Evolutionary conservation across 2,888 invertebrate species (phyloP).

Genomic region (Trissolcus brochymenae): DNA sequence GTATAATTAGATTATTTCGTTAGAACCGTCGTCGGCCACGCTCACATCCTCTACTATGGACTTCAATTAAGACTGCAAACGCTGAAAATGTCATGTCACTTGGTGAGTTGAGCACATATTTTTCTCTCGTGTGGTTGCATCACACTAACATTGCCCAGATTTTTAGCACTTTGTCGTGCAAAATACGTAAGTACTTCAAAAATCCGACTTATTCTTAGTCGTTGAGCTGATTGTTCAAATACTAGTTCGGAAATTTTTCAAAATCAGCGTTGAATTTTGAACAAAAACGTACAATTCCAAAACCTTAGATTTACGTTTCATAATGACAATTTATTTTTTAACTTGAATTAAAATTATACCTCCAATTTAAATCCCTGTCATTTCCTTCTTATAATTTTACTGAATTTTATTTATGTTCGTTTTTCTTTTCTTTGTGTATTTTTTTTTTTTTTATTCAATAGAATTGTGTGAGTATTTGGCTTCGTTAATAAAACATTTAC

Average conservation of each 20-base stretch:
- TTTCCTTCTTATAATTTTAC: no score
- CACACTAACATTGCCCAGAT: constrained; percentile 25
- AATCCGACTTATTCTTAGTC: background rate
- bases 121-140: constrained; percentile 44
- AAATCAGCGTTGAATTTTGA: no score
- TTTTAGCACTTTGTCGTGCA: constrained; percentile 13
- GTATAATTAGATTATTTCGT: constrained; percentile 40
- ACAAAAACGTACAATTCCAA: no score
- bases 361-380: no score
- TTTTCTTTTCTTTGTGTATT: no score
- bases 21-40: constrained; percentile 17
- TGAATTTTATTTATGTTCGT: no score
- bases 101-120: constrained; percentile 40
- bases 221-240: background rate
- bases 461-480: constrained; percentile 1
- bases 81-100: constrained; percentile 45
- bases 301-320: no score
- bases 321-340: no score
- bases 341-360: no score
- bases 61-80: constrained; percentile 48
- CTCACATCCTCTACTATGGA: constrained; percentile 15
- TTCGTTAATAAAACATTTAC: background rate
- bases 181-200: constrained; percentile 23
- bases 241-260: no score
- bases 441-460: no score